A percentile compares a stretch with the other conserved stretches of the same genome.
phyloP scores from a whole-genome alignment of 2,888 invertebrate genomes.

The Ecliptopera silaceata region DNA sequence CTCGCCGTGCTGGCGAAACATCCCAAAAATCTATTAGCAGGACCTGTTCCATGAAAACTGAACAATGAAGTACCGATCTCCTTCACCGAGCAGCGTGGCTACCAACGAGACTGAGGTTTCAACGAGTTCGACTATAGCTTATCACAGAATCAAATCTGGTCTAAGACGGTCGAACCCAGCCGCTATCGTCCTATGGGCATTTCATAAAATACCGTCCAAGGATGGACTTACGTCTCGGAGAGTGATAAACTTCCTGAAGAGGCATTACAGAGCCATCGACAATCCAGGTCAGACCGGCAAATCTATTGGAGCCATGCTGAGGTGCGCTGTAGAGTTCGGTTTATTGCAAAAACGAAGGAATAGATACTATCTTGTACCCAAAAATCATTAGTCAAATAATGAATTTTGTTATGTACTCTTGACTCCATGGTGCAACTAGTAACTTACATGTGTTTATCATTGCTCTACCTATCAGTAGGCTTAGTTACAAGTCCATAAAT shows the following conservation, averaged over 20 bases:
- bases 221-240: constrained; percentile 57
- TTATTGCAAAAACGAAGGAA: constrained; percentile 53
- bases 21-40: background rate
- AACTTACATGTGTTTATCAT: too few relatives aligned
- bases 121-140: background rate
- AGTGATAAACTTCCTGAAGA: constrained; percentile 58
- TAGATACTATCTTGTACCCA: constrained; percentile 45
- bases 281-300: constrained; percentile 53
- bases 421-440: background rate
- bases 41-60: background rate
- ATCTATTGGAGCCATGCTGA: constrained; percentile 52
- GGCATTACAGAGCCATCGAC: constrained; percentile 47
- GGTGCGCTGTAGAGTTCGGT: constrained; percentile 62
- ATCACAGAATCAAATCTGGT: constrained; percentile 47
- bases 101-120: background rate
- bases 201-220: constrained; percentile 54
- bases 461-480: background rate
- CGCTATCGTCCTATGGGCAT: constrained; percentile 63
- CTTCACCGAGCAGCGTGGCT: background rate
- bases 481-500: background rate
- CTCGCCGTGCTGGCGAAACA: background rate
- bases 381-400: constrained; percentile 25
- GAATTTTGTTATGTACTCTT: background rate
- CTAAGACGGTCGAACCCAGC: constrained; percentile 53
- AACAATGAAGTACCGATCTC: constrained; percentile 5